Percentiles rank a stretch among this genome's conserved stretches.
These are phyloP conservation scores for Papilio elwesi DNA, from an alignment of 2,888 invertebrate species.

Conservation along the genomic window DNA sequence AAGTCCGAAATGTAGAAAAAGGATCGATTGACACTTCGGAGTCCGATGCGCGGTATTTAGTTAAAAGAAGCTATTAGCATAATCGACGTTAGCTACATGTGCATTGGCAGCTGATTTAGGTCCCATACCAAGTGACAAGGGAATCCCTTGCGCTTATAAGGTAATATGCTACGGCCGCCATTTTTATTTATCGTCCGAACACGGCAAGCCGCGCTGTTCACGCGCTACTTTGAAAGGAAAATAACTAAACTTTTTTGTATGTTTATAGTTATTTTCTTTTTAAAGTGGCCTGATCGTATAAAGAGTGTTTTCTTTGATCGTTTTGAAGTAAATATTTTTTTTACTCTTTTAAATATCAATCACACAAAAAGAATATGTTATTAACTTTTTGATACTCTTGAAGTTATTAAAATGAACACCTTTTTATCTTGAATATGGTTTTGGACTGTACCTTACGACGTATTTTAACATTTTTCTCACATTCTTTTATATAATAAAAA, in stretches of 20 bases:
- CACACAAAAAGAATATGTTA: too few species aligned
- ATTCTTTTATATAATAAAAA: too few species aligned
- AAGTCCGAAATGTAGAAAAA: conserved; percentile 43
- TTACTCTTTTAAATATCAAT: too few species aligned
- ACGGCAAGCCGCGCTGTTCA: conserved; percentile 55
- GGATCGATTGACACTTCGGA: conserved; percentile 45
- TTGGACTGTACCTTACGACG: too few species aligned
- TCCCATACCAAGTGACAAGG: conserved; percentile 70
- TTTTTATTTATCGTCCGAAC: conserved; percentile 72
- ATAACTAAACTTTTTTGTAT: conserved; percentile 40
- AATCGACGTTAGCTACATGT: conserved; percentile 82
- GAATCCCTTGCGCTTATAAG: conserved; percentile 71
- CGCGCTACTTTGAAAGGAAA: conserved; percentile 43
- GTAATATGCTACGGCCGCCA: conserved; percentile 66
- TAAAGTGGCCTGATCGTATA: conserved; percentile 22
- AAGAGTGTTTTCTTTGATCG: conserved; percentile 6
- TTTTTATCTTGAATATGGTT: too few species aligned
- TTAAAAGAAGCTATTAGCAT: conserved; percentile 75
- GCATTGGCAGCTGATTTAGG: conserved; percentile 80
- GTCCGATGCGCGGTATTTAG: conserved; percentile 49
- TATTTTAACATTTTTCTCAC: neutral
- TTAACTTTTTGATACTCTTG: too few species aligned
- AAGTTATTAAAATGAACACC: too few species aligned
- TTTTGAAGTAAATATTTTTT: conserved; percentile 17
- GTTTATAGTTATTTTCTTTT: conserved; percentile 27